A percentile compares a stretch with the other conserved stretches of the same genome.
phyloP scores from a whole-genome alignment of 2,888 invertebrate genomes.

The Zelleria hepariella region DNA sequence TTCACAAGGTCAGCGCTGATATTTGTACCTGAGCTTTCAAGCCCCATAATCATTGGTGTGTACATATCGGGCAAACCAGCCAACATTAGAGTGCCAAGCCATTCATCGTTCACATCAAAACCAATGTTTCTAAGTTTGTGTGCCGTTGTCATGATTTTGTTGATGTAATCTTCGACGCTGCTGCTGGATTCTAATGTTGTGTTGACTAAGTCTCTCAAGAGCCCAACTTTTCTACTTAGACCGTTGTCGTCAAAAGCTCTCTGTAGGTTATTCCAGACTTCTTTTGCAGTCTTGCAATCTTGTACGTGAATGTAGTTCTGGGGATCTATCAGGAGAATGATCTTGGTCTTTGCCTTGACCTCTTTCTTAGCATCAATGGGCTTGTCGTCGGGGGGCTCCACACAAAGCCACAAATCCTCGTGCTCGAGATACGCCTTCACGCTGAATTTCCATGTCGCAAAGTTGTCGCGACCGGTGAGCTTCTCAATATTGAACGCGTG shows the following conservation, averaged over 20 bases:
- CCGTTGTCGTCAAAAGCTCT: conserved; percentile 12
- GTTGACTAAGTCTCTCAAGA: conserved; percentile 12
- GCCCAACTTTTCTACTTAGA: conserved; percentile 11
- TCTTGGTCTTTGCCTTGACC: too few relatives aligned
- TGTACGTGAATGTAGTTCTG: too few relatives aligned
- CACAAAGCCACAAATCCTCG: too few relatives aligned
- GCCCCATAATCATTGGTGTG: conserved; percentile 16
- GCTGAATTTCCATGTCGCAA: too few relatives aligned
- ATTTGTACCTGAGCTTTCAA: conserved; percentile 9
- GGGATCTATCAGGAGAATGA: too few relatives aligned
- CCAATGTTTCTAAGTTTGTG: conserved; percentile 15
- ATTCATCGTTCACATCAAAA: conserved; percentile 15
- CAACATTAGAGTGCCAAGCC: conserved; percentile 15
- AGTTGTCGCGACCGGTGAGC: too few relatives aligned
- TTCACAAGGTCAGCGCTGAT: conserved; percentile 7
- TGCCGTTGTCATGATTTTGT: conserved; percentile 14
- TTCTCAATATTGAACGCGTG: too few relatives aligned
- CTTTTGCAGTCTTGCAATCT: too few relatives aligned
- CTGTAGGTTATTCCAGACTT: too few relatives aligned
- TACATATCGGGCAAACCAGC: conserved; percentile 14
- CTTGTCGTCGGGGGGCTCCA: too few relatives aligned
- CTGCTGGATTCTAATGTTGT: conserved; percentile 10
- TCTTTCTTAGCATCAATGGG: too few relatives aligned
- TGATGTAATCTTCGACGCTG: conserved; percentile 14
- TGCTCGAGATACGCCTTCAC: too few relatives aligned